A percentile compares a stretch with the other conserved stretches of the same genome.
These are phyloP conservation scores for Drosophila arawakana DNA, from an alignment of 1,140 invertebrate species.

Conservation along the genomic window DNA sequence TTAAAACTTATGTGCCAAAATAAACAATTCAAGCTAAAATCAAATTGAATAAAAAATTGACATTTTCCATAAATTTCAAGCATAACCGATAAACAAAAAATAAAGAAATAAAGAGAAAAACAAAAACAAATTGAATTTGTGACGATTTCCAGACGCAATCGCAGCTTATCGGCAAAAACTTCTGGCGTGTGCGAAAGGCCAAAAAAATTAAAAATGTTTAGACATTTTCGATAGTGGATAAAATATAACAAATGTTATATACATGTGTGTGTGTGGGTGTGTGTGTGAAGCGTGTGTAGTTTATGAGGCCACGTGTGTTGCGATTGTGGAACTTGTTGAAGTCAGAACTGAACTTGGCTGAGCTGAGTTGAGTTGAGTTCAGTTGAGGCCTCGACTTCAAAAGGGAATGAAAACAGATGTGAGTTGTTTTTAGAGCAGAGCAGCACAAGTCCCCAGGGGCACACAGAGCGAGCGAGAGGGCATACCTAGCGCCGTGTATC, in stretches of 20 bases:
- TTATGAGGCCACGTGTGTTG: constrained; percentile 21
- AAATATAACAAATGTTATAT: constrained; percentile 6
- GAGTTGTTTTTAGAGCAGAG: constrained; percentile 34
- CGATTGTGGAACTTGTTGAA: constrained; percentile 47
- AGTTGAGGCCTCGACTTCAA: background rate
- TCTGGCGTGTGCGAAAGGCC: background rate
- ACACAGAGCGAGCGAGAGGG: constrained; percentile 17
- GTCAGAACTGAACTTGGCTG: background rate
- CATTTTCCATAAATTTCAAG: constrained; percentile 24
- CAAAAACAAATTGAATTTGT: background rate
- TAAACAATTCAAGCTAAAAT: too few relatives aligned
- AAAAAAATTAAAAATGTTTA: constrained; percentile 22
- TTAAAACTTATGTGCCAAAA: too few relatives aligned
- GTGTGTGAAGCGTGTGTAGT: background rate
- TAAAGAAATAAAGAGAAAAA: background rate
- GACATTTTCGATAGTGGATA: constrained; percentile 12
- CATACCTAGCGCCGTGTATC: constrained; percentile 68
- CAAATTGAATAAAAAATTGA: constrained; percentile 8
- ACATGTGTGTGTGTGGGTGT: background rate
- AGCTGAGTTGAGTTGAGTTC: too few relatives aligned
- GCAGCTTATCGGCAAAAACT: constrained; percentile 24
- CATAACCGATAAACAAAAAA: constrained; percentile 6
- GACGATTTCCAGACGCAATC: constrained; percentile 12
- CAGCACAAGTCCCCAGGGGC: constrained; percentile 1
- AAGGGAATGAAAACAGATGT: constrained; percentile 67